These are phyloP conservation scores for Erebia palarica DNA, from an alignment of 2,888 invertebrate species.

Conservation along the genomic window DNA sequence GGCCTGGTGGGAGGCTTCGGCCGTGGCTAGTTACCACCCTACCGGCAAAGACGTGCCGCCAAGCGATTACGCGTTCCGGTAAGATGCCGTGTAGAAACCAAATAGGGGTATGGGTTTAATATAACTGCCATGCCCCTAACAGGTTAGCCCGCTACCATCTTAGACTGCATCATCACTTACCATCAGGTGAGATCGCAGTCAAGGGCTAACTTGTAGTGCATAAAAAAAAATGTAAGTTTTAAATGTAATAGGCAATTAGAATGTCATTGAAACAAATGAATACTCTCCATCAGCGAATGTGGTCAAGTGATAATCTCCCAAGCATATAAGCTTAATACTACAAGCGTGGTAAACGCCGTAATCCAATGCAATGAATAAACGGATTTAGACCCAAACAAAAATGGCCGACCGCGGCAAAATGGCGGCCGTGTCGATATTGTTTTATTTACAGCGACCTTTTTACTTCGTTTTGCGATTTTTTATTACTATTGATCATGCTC, in stretches of 20 bases:
- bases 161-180: too few relatives aligned
- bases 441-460: constrained; percentile 30
- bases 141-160: too few relatives aligned
- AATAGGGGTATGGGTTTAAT: too few relatives aligned
- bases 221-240: too few relatives aligned
- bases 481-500: constrained; percentile 28
- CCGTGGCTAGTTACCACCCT: too few relatives aligned
- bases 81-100: too few relatives aligned
- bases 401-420: constrained; percentile 27
- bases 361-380: constrained; percentile 31
- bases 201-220: too few relatives aligned
- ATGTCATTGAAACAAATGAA: neutral
- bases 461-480: constrained; percentile 29
- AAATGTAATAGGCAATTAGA: neutral
- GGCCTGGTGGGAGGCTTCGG: too few relatives aligned
- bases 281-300: constrained; percentile 5
- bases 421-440: constrained; percentile 27
- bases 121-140: too few relatives aligned
- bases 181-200: too few relatives aligned
- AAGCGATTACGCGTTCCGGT: too few relatives aligned
- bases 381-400: constrained; percentile 32
- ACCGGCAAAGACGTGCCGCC: too few relatives aligned
- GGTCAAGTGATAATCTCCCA: constrained; percentile 18
- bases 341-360: constrained; percentile 12
- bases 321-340: constrained; percentile 25